Percentiles rank a stretch among this genome's conserved stretches.
phyloP scores from a whole-genome alignment of 53 echinoderm and acorn worm species.

The Echinarachnius parma region DNA sequence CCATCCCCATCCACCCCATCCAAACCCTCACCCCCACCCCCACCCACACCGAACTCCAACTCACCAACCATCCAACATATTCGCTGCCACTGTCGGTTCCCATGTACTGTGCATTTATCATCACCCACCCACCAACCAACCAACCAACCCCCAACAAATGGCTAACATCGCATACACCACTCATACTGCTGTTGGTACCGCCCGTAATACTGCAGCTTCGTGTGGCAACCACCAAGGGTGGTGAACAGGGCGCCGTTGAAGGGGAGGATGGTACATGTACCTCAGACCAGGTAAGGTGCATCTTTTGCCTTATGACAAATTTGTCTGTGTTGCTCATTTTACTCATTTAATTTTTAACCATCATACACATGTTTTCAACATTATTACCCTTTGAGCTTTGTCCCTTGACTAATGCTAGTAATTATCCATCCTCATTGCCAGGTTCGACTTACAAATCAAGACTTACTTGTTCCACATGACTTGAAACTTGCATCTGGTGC shows the following conservation, averaged over 20 bases:
- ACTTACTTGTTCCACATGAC: no score
- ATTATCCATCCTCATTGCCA: no score
- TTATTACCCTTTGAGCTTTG: no score
- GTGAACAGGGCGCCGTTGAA: constrained; percentile 18
- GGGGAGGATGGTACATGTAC: constrained; percentile 29
- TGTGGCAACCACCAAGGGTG: constrained; percentile 16
- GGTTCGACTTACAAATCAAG: no score
- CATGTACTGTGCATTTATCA: not conserved
- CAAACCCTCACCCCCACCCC: not conserved
- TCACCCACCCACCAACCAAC: constrained; percentile 1
- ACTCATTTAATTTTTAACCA: no score
- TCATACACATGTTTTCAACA: no score
- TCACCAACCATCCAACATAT: not conserved
- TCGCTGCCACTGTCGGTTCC: not conserved
- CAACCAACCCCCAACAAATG: not conserved
- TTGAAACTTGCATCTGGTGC: no score
- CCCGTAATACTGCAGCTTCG: constrained; percentile 4
- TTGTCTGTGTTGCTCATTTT: no score
- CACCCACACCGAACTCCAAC: not conserved
- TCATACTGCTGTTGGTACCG: constrained; percentile 1
- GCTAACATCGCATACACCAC: no score
- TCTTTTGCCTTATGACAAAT: no score
- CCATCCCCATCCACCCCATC: not conserved
- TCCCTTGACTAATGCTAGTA: no score
- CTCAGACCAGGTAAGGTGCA: constrained; percentile 25